phyloP scores from a whole-genome alignment of 2,888 invertebrate species.

The Archips xylosteana region DNA sequence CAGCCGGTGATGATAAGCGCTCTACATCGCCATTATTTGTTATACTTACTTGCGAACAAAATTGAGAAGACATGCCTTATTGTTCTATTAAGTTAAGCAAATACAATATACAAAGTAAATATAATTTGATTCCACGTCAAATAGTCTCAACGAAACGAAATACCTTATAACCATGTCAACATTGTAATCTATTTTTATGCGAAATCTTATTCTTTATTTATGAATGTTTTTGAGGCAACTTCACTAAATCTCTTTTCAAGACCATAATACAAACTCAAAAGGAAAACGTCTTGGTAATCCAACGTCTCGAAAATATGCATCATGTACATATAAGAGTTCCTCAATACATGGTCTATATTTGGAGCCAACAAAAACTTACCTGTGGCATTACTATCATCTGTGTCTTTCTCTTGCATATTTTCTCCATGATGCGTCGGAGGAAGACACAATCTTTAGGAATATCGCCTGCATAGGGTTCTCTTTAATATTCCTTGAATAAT shows the following conservation, averaged over 20 bases:
- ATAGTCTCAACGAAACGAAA: not conserved
- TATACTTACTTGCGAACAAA: too few relatives aligned
- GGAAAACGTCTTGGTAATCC: constrained; percentile 61
- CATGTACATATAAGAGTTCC: constrained; percentile 9
- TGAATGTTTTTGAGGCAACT: constrained; percentile 22
- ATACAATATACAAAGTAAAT: not conserved
- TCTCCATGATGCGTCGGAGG: not conserved
- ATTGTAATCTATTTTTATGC: constrained; percentile 2
- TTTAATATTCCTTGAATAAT: not conserved
- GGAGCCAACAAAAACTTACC: not conserved
- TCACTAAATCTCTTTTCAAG: constrained; percentile 64
- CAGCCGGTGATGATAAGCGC: constrained; percentile 17
- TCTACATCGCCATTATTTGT: not conserved
- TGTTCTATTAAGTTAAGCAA: not conserved
- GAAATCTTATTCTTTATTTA: constrained; percentile 8
- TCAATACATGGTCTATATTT: not conserved
- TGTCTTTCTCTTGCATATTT: not conserved
- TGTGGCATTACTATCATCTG: not conserved
- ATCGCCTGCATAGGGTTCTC: not conserved
- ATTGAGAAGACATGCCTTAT: not conserved
- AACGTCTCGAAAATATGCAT: constrained; percentile 47
- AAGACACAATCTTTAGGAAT: not conserved
- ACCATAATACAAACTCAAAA: constrained; percentile 65
- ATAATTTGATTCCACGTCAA: not conserved
- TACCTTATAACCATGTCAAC: not conserved